phyloP scores from a whole-genome alignment of 2,113 vertebrate species.

The Alligator mississippiensis region DNA sequence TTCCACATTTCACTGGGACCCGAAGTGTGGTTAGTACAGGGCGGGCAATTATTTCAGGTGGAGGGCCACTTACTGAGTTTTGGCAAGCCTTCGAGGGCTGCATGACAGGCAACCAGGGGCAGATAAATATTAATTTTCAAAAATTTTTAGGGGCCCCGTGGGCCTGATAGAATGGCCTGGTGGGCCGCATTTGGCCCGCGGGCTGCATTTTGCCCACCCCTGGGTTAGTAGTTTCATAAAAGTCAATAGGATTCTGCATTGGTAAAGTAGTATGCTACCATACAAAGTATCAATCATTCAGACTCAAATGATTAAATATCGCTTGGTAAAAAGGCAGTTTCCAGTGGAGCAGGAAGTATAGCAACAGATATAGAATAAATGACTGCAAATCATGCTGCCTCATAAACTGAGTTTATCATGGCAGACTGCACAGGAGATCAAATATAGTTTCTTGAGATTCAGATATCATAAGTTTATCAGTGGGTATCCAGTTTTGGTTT shows the following conservation, averaged over 20 bases:
- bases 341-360: slow-evolving; percentile 42
- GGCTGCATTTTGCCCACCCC: no score
- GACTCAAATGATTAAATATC: not conserved
- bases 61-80: no score
- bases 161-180: no score
- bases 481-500: not conserved
- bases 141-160: no score
- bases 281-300: slow-evolving; percentile 4
- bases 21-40: no score
- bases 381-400: slow-evolving; percentile 46
- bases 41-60: no score
- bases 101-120: no score
- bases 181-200: no score
- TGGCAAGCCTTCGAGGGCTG: no score
- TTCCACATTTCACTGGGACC: not conserved
- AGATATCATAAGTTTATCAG: not conserved
- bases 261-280: fast-evolving
- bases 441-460: slow-evolving; percentile 10
- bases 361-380: slow-evolving; percentile 49
- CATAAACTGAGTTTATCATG: slow-evolving; percentile 30
- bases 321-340: slow-evolving; percentile 27
- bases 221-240: no score
- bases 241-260: not conserved
- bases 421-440: slow-evolving; percentile 11
- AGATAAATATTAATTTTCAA: no score